Evolutionary conservation across 2,113 vertebrate genomes (phyloP), one percentile per base, ranked within the genome.

Genomic region (Sander lucioperca): DNA sequence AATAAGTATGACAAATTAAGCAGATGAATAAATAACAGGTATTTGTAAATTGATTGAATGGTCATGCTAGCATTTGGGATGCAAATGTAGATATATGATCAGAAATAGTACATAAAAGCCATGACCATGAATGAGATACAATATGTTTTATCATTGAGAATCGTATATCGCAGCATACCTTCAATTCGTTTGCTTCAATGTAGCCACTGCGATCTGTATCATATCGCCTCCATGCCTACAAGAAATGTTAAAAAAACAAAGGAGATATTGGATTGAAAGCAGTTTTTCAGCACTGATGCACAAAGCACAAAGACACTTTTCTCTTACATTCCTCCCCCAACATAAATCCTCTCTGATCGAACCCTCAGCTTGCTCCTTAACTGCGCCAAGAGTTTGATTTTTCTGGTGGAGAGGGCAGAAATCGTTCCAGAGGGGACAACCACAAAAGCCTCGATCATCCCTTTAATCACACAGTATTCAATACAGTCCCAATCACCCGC

Each of bases 191-290:
- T 83, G 97, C 96, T 92, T 99, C 98, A 3, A 99, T 99, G 94
- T 97, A 99, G 80, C 98, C 98, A 1, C 98, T 99, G 92, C 98
- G 96, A 85, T 99, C 98, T 12, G 97, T 97, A 85, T 99, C 98
- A 7, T 99, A 99, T 89, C 96, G 96, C 85, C 98, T 88, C 98
- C 98, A 99, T 18, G 97, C 96, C 98, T 99, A 83, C 1, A 82
- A 83, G 77, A 70, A 72, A 83, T 48, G 11, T 43, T 11, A 87
- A 45, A 18, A 1, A 21, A 50, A 80, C 27, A 83, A 76, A 82
- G 79, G 25, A 83, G 18, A 79, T 3, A 54, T 19, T 59, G 21
- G 6, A 33, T 61, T 69, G 2, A 74, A 51, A 74, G 68, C n/a
- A 23, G 51, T 82, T 77, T 70, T 53, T 72, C 30, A 39, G 62